Conservation (phyloP, 2,888 invertebrate genomes). For the Conops quadrifasciatus region DNA sequence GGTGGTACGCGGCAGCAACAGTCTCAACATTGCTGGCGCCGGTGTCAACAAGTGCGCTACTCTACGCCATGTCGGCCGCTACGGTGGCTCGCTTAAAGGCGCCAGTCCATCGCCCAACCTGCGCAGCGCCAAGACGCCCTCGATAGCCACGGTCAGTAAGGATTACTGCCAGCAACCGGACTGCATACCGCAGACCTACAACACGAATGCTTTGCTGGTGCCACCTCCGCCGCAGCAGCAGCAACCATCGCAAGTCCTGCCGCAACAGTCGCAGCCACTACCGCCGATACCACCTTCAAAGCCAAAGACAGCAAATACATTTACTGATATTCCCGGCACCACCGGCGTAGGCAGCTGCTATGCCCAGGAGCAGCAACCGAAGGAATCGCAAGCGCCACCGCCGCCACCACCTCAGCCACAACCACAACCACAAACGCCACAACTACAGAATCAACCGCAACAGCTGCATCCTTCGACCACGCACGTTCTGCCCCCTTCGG, state of each 20-base stretch:
- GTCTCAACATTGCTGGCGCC: slow-evolving; percentile 58
- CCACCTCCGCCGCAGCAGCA: slow-evolving; percentile 45
- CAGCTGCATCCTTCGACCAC: slow-evolving; percentile 57
- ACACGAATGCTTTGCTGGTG: no score
- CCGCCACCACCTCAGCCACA: slow-evolving; percentile 50
- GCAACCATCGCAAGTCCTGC: slow-evolving; percentile 39
- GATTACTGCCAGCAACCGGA: slow-evolving; percentile 64
- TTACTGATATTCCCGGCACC: slow-evolving; percentile 64
- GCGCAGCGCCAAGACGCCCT: slow-evolving; percentile 65
- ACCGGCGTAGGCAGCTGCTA: slow-evolving; percentile 64
- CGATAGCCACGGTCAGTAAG: slow-evolving; percentile 65
- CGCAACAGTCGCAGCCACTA: slow-evolving; percentile 49
- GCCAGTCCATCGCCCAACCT: slow-evolving; percentile 63
- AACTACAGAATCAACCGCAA: slow-evolving; percentile 44
- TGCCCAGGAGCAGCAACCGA: slow-evolving; percentile 56
- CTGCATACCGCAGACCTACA: slow-evolving; percentile 58
- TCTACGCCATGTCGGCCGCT: slow-evolving; percentile 64
- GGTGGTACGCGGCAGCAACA: slow-evolving; percentile 62
- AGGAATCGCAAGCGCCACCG: slow-evolving; percentile 46
- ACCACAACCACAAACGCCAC: slow-evolving; percentile 56
- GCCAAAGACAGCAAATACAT: slow-evolving; percentile 62
- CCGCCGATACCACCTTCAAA: slow-evolving; percentile 58
- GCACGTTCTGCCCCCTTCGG: slow-evolving; percentile 60
- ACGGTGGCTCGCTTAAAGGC: slow-evolving; percentile 63
- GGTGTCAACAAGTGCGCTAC: slow-evolving; percentile 64